Percentiles rank a stretch among this genome's conserved stretches.
Evolutionary conservation across 1,140 invertebrate species (phyloP).

Genomic region (Drosophila dunni): DNA sequence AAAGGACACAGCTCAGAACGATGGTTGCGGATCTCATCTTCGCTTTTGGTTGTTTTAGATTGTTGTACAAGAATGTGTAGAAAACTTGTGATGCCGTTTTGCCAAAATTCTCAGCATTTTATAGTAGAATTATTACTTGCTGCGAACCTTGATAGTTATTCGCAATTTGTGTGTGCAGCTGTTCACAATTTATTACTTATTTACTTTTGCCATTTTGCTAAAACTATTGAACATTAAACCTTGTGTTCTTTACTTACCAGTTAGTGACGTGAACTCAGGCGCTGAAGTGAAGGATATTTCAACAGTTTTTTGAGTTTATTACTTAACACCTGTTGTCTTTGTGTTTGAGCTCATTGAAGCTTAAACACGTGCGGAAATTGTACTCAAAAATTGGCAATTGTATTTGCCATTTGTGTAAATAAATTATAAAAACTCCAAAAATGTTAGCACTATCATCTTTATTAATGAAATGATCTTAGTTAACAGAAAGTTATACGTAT

Average conservation of each 20-base stretch:
- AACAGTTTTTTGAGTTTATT: no score
- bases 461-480: no score
- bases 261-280: not conserved
- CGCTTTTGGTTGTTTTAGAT: not conserved
- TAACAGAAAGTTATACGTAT: no score
- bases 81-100: conserved; percentile 10
- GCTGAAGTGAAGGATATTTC: not conserved
- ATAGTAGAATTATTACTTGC: conserved; percentile 14
- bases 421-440: no score
- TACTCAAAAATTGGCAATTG: no score
- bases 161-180: conserved; percentile 9
- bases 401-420: no score
- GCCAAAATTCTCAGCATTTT: not conserved
- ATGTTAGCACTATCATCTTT: no score
- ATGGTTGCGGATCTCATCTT: conserved; percentile 17
- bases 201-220: not conserved
- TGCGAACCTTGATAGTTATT: conserved; percentile 6
- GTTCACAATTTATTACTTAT: conserved; percentile 3
- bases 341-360: no score
- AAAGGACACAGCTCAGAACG: not conserved
- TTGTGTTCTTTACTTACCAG: not conserved
- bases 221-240: not conserved
- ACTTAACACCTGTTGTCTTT: no score
- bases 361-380: no score
- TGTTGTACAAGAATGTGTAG: not conserved